phyloP scores from a whole-genome alignment of 92 coral and sea anemone genomes.

The Galaxea fascicularis region DNA sequence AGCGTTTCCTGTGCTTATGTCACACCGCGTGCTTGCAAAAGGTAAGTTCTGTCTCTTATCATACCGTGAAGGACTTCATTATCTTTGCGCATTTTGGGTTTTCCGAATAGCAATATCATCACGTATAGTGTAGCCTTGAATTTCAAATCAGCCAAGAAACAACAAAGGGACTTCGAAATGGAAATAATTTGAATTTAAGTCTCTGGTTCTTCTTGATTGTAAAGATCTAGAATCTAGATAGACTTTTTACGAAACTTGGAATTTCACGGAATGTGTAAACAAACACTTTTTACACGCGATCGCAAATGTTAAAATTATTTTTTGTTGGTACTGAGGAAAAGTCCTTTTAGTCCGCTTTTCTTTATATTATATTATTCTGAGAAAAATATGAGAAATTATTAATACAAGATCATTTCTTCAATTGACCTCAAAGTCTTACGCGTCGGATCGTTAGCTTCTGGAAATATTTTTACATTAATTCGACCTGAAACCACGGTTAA shows the following conservation, averaged over 20 bases:
- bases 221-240: too few species aligned
- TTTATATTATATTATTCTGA: neutral
- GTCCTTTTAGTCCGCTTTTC: neutral
- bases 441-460: neutral
- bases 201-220: too few species aligned
- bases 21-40: neutral
- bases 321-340: too few species aligned
- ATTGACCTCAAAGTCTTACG: neutral
- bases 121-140: neutral
- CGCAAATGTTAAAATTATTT: neutral
- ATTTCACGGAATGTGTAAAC: neutral
- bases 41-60: slow-evolving; percentile 6
- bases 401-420: too few species aligned
- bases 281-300: neutral
- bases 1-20: slow-evolving; percentile 13
- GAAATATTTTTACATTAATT: neutral
- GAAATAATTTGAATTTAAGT: too few species aligned
- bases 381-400: neutral
- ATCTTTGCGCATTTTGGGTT: neutral
- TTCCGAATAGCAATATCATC: neutral
- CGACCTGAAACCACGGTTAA: neutral
- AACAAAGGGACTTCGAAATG: neutral
- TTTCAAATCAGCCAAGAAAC: neutral
- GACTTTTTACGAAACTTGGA: neutral
- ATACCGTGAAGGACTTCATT: neutral